Evolutionary conservation across 2,113 vertebrate genomes (phyloP).

Genomic region (Ptyas mucosa): DNA sequence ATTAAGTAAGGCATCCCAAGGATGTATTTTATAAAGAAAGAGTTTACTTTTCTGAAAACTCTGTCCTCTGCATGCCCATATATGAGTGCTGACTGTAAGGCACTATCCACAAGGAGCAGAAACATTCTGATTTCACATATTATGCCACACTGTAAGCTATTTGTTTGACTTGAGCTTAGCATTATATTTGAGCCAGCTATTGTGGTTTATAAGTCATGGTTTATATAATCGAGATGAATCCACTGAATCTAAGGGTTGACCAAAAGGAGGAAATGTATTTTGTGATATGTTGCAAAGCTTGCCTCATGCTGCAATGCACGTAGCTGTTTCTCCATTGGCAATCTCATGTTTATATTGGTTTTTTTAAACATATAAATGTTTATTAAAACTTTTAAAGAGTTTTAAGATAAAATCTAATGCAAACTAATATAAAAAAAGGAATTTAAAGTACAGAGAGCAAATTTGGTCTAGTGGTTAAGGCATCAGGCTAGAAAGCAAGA

Average conservation of each 20-base stretch:
- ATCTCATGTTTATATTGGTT: background rate
- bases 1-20: constrained; percentile 12
- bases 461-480: background rate
- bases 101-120: background rate
- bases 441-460: background rate
- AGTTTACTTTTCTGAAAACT: background rate
- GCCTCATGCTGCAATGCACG: background rate
- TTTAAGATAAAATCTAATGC: background rate
- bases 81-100: background rate
- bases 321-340: background rate
- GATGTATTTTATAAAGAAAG: background rate
- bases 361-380: background rate
- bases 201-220: background rate
- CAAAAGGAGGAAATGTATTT: background rate
- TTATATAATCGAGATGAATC: background rate
- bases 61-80: background rate
- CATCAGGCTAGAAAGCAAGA: background rate
- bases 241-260: background rate
- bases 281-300: background rate
- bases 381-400: background rate
- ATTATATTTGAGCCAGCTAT: background rate
- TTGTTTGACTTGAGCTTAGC: background rate
- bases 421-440: background rate
- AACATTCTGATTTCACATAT: background rate
- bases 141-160: background rate